phyloP scores from a whole-genome alignment of 2,113 vertebrate genomes.

The Marcusenius ussheri region DNA sequence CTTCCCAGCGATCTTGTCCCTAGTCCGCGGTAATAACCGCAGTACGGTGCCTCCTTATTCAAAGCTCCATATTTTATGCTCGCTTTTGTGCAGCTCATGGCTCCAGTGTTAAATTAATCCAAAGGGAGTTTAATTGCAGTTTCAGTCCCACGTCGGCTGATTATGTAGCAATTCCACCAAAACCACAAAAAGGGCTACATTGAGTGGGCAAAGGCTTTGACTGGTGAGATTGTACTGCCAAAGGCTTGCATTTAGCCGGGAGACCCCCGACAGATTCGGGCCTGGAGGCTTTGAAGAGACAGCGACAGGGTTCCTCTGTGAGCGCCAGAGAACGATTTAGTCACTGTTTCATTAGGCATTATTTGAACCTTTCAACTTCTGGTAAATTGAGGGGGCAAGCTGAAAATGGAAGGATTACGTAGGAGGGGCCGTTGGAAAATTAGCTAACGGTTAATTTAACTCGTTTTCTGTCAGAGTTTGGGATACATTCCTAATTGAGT shows the following conservation, averaged over 20 bases:
- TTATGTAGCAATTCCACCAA: conserved; percentile 63
- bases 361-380: conserved; percentile 98
- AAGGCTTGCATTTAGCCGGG: conserved; percentile 54
- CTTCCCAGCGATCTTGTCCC: background rate
- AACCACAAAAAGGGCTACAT: conserved; percentile 50
- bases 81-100: conserved; percentile 53
- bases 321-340: conserved; percentile 75
- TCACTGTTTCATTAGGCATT: conserved; percentile 96
- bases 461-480: conserved; percentile 93
- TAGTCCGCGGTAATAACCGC: conserved; percentile 41
- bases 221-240: conserved; percentile 65
- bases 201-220: conserved; percentile 62
- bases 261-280: conserved; percentile 59
- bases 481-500: conserved; percentile 99
- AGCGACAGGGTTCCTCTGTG: conserved; percentile 67
- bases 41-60: conserved; percentile 52
- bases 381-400: conserved; percentile 88
- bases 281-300: conserved; percentile 69
- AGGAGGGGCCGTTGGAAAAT: conserved; percentile 87
- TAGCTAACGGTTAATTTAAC: conserved; percentile 98
- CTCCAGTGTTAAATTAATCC: conserved; percentile 48
- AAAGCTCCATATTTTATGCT: conserved; percentile 52
- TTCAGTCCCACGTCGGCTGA: conserved; percentile 68
- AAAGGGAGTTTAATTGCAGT: conserved; percentile 74
- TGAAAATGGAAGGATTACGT: conserved; percentile 88